These are phyloP conservation scores for Phortica magna DNA, from an alignment of 2,888 invertebrate genomes.

Conservation along the genomic window DNA sequence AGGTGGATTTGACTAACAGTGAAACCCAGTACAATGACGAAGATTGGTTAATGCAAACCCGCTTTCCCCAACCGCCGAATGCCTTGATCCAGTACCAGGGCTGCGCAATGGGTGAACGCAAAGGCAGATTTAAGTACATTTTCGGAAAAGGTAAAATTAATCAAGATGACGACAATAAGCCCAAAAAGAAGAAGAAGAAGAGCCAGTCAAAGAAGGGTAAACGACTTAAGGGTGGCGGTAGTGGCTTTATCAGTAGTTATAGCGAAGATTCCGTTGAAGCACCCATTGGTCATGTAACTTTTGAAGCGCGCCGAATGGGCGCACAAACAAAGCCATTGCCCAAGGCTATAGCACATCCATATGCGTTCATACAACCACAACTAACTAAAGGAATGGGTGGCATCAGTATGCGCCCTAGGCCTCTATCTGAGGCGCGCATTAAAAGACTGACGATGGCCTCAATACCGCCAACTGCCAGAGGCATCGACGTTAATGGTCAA, in stretches of 20 bases:
- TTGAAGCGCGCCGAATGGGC: neutral
- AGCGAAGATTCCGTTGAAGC: constrained; percentile 10
- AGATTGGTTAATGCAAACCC: constrained; percentile 78
- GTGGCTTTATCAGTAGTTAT: constrained; percentile 20
- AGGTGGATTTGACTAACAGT: constrained; percentile 79
- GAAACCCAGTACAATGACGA: constrained; percentile 82
- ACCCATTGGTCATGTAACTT: constrained; percentile 13
- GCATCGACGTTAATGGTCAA: constrained; percentile 6
- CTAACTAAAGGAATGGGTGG: neutral
- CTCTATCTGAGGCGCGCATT: neutral
- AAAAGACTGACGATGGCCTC: constrained; percentile 15
- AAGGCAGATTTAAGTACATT: constrained; percentile 51
- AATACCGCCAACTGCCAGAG: constrained; percentile 9
- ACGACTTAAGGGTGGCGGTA: constrained; percentile 47
- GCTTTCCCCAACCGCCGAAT: constrained; percentile 64
- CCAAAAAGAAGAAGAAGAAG: constrained; percentile 53
- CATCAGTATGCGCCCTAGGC: neutral
- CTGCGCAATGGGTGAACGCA: constrained; percentile 65
- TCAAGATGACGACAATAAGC: constrained; percentile 16
- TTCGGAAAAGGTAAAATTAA: constrained; percentile 59
- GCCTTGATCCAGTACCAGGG: constrained; percentile 64
- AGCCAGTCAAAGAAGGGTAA: constrained; percentile 46
- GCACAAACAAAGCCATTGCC: neutral
- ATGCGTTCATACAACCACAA: neutral
- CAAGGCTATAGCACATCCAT: neutral